Base-by-base conservation (phyloP, 2,113 vertebrate species). In the Pelodiscus sinensis region DNA sequence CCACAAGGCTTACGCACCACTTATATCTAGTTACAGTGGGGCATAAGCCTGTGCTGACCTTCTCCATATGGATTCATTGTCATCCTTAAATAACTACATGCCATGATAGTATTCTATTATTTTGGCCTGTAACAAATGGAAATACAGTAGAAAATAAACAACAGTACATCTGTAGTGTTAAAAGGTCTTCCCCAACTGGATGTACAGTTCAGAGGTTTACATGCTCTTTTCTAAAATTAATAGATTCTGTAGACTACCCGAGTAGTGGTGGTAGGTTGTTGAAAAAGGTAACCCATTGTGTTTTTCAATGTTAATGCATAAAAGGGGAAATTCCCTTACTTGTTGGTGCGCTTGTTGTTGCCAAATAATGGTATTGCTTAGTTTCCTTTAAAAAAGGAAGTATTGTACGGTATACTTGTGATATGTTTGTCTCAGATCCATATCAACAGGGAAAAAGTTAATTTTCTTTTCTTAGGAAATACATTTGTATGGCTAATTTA, bases 291-390 rank as follows among this genome's bases (percentile, higher is more conserved):
- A 68, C 14, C 13, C 0, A 0, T 31, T 51, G 55, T 27, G 12
- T 80, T 81, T 79, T 79, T 71, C n/a, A 14, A 1, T 80, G 52
- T 35, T 75, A 27, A n/a, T 35, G 71, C n/a, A 86, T 87, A 81
- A 62, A 77, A 51, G 13, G 9, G 16, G 5, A 3, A 79, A n/a
- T 52, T 5, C 19, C 5, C 12, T 22, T 93, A 94, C 81, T 71
- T 93, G 92, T 35, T 94, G 96, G 84, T 68, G 84, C 93, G 85
- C 84, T 81, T 95, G 93, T 89, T 51, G 35, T 96, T 96, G 92
- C 92, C 93, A 84, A 94, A 86, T 55, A 89, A 95, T 2, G 2
- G 58, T 87, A 91, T 54, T 8, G 54, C 84, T 94, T 90, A 57
- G 57, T 86, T 96, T 85, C 51, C 16, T 90, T 80, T 56, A 14